Percentiles rank a stretch among this genome's conserved stretches.
Evolutionary conservation across 1,140 invertebrate genomes (phyloP).

Genomic region (Calliopsis andreniformis): DNA sequence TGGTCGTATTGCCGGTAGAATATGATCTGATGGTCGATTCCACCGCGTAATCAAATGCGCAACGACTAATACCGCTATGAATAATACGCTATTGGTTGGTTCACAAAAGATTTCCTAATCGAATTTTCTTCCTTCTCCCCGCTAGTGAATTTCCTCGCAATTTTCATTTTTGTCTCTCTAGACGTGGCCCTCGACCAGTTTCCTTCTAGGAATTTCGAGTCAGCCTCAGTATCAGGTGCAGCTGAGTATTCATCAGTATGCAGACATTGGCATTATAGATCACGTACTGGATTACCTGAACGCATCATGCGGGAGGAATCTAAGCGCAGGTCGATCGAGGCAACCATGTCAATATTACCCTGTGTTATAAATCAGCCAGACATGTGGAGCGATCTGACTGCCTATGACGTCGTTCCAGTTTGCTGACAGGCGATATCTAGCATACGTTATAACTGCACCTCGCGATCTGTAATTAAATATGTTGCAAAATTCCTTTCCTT

Average conservation of each 20-base stretch:
- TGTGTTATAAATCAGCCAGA: slow-evolving; percentile 34
- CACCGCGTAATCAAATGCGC: not conserved
- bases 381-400: not conserved
- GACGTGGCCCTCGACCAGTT: not conserved
- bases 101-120: too few species aligned
- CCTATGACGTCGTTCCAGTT: not conserved
- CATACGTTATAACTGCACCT: not conserved
- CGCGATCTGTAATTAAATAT: too few species aligned
- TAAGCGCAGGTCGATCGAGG: slow-evolving; percentile 31
- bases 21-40: slow-evolving; percentile 13
- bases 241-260: slow-evolving; percentile 32
- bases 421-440: not conserved
- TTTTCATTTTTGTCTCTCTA: too few species aligned
- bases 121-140: too few species aligned
- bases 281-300: slow-evolving; percentile 44
- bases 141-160: too few species aligned
- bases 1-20: not conserved
- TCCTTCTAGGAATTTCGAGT: not conserved
- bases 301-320: slow-evolving; percentile 32
- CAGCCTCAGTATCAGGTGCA: not conserved
- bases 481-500: not conserved
- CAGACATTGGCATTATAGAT: slow-evolving; percentile 32
- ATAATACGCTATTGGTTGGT: too few species aligned
- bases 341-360: slow-evolving; percentile 37
- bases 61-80: too few species aligned